phyloP scores from a whole-genome alignment of 1,140 invertebrate species.

The Aphelinus certus region DNA sequence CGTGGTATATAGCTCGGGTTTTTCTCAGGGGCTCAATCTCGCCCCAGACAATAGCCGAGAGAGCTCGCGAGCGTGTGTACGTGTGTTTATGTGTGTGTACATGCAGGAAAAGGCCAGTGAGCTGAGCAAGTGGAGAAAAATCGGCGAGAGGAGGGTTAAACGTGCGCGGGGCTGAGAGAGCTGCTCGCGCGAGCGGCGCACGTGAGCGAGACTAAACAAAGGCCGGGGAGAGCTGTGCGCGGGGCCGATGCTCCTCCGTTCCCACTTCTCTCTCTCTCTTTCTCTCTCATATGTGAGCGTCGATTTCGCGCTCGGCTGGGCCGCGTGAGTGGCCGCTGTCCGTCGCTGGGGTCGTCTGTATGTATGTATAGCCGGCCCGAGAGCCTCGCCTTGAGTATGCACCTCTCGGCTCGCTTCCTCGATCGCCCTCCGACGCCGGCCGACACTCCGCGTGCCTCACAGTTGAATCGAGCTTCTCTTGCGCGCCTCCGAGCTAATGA shows the following conservation, averaged over 20 bases:
- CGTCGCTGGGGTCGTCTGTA: too few relatives aligned
- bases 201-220: constrained; percentile 38
- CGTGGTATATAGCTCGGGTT: neutral
- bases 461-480: neutral
- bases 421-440: neutral
- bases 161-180: constrained; percentile 19
- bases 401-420: neutral
- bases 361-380: too few relatives aligned
- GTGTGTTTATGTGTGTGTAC: too few relatives aligned
- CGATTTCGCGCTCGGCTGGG: constrained; percentile 66
- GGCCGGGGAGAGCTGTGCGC: constrained; percentile 40
- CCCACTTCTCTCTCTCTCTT: too few relatives aligned
- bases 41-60: too few relatives aligned
- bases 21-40: constrained; percentile 26
- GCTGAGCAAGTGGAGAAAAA: neutral
- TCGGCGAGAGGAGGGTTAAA: neutral
- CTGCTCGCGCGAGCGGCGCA: constrained; percentile 21
- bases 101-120: too few relatives aligned
- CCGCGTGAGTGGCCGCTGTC: constrained; percentile 58
- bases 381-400: too few relatives aligned
- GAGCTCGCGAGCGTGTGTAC: too few relatives aligned
- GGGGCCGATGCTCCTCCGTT: neutral
- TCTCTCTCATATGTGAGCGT: constrained; percentile 64
- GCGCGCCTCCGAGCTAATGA: neutral
- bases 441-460: too few relatives aligned